These are phyloP conservation scores for Amphimedon queenslandica DNA, from an alignment of 37 sponge, comb jelly and placozoan species.

Conservation along the genomic window DNA sequence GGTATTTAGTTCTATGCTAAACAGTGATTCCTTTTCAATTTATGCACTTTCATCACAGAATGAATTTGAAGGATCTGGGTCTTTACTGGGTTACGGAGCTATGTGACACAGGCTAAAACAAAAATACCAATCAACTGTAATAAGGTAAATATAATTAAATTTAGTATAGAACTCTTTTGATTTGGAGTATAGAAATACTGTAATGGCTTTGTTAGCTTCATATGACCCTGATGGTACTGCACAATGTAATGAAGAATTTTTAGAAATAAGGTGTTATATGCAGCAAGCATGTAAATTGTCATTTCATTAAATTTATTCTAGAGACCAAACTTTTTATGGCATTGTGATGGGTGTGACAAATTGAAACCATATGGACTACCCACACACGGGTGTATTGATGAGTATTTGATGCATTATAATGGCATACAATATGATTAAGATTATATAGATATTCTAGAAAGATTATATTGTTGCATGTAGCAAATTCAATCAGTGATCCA, in stretches of 20 bases:
- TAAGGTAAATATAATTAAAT: too few relatives aligned
- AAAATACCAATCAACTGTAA: too few relatives aligned
- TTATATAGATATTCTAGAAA: conserved; percentile 26
- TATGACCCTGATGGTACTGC: conserved; percentile 13
- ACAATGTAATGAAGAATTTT: conserved; percentile 2
- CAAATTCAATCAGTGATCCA: conserved; percentile 15
- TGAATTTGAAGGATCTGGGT: too few relatives aligned
- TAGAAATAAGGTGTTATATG: background rate
- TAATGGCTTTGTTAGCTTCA: background rate
- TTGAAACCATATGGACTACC: conserved; percentile 30
- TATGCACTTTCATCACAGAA: too few relatives aligned
- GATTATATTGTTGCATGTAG: conserved; percentile 19
- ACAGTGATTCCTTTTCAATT: too few relatives aligned
- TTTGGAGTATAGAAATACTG: background rate
- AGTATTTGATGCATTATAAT: background rate
- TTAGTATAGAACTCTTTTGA: background rate
- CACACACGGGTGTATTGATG: too few relatives aligned
- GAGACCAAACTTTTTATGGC: conserved; percentile 43
- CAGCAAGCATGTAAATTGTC: background rate
- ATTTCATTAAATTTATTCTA: background rate
- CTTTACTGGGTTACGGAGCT: too few relatives aligned
- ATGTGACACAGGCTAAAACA: too few relatives aligned
- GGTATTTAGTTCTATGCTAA: too few relatives aligned
- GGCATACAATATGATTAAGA: conserved; percentile 5
- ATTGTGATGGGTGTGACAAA: conserved; percentile 44